Conservation (phyloP, 2,113 vertebrate genomes). For the Toxotes chatareus region DNA sequence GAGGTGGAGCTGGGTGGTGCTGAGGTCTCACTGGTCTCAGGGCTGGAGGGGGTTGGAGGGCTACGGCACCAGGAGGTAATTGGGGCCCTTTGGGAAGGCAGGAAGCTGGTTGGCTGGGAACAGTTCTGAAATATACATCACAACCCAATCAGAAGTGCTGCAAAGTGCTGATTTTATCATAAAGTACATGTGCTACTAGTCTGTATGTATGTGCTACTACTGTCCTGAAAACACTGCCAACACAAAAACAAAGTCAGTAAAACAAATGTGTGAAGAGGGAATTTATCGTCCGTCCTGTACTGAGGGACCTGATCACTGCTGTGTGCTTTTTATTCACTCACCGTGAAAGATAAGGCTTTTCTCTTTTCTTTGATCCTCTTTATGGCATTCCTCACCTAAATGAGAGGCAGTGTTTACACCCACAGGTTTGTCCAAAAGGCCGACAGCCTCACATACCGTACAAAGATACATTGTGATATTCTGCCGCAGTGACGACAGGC, state of each 20-base stretch:
- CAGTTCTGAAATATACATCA: slow-evolving; percentile 84
- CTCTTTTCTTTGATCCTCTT: slow-evolving; percentile 93
- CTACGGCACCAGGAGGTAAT: slow-evolving; percentile 82
- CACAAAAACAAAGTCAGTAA: background rate
- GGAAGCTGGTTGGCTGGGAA: slow-evolving; percentile 86
- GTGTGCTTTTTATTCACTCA: slow-evolving; percentile 66
- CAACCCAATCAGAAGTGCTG: background rate
- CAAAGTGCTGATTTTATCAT: background rate
- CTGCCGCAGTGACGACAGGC: slow-evolving; percentile 19
- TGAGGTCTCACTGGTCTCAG: slow-evolving; percentile 79
- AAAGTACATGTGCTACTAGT: background rate
- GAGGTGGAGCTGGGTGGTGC: slow-evolving; percentile 70
- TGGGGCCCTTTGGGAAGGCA: slow-evolving; percentile 84
- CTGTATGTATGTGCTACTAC: background rate
- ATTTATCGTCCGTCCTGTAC: slow-evolving; percentile 4
- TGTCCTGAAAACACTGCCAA: background rate
- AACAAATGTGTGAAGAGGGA: slow-evolving; percentile 6
- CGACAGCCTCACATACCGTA: slow-evolving; percentile 41
- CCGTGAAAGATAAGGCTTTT: slow-evolving; percentile 88
- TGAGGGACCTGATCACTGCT: slow-evolving; percentile 15
- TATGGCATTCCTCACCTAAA: slow-evolving; percentile 91
- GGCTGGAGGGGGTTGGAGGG: slow-evolving; percentile 76
- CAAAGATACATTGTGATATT: slow-evolving; percentile 50
- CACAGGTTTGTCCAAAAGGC: slow-evolving; percentile 42
- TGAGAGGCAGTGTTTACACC: slow-evolving; percentile 53